Base-by-base conservation (phyloP, 2,113 vertebrate genomes). In the Centropristis striata region DNA sequence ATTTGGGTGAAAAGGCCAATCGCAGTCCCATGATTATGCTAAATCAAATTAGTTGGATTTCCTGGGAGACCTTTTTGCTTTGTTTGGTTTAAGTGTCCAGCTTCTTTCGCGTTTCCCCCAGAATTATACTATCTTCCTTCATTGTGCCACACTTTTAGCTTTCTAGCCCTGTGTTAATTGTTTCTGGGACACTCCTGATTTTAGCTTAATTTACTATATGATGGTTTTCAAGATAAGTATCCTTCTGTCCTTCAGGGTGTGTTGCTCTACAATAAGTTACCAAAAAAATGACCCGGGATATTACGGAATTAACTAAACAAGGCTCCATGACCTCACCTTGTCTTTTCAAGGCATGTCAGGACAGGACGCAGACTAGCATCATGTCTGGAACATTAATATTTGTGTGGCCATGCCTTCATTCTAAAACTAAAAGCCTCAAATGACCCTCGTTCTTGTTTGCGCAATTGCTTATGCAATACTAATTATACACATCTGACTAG, bases 401-500 rank as follows among this genome's bases (percentile, higher is more conserved):
- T 37, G 39, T 55, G 13, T 9, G 9, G 14, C 70, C 13, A 15
- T 72, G 39, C 27, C 42, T 20, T 57, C 60, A 37, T 46, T 42
- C 23, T 37, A 44, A 76, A 76, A 71, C n/a, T 3, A 8, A 81
- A 77, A 80, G 37, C 80, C 88, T 86, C 27, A 67, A 67, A 75
- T 81, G 59, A 79, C 67, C 80, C 70, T 10, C 12, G 27, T 57
- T 76, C 75, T 84, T 85, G 79, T 86, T 90, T 89, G 69, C 73
- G 61, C 63, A 20, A 39, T 84, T 69, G 60, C 72, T 88, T 86
- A 72, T 87, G 77, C 71, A 80, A 70, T 76, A 49, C 70, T 87
- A 89, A 89, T 91, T 83, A 76, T 49, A 57, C 90, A 90, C 90
- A 90, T 93, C 89, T 91, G 90, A 90, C 86, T 74, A 70, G 83